phyloP scores from a whole-genome alignment of 2,888 invertebrate species.

The Acheta domesticus region DNA sequence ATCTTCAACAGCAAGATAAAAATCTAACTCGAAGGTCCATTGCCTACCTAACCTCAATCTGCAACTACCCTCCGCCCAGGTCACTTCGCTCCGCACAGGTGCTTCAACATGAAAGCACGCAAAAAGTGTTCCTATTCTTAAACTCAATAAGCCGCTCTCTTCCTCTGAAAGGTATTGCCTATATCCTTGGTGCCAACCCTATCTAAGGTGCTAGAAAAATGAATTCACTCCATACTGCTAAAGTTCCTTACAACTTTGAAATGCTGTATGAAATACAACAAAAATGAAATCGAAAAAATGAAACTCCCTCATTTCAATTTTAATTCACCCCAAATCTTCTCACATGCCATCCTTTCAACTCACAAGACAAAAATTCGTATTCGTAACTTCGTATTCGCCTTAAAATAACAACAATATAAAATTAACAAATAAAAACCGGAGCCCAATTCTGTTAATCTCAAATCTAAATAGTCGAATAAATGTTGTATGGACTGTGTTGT shows the following conservation, averaged over 20 bases:
- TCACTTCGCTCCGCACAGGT: neutral
- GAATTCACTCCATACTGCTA: neutral
- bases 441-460: no score
- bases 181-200: neutral
- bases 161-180: neutral
- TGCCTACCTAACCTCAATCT: neutral
- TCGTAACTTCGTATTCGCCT: neutral
- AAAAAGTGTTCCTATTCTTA: neutral
- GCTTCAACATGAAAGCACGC: neutral
- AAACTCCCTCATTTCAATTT: neutral
- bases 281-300: no score
- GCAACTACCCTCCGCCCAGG: neutral
- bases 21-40: neutral
- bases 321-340: neutral
- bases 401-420: no score
- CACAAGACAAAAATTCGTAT: no score
- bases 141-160: neutral
- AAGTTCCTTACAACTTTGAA: neutral
- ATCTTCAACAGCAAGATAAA: neutral
- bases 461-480: no score
- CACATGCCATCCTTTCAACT: neutral
- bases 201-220: neutral
- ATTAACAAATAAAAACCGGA: no score
- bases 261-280: no score
- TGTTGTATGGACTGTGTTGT: no score